Evolutionary conservation across 1,140 invertebrate genomes (phyloP).

Genomic region (Ectropis grisescens): DNA sequence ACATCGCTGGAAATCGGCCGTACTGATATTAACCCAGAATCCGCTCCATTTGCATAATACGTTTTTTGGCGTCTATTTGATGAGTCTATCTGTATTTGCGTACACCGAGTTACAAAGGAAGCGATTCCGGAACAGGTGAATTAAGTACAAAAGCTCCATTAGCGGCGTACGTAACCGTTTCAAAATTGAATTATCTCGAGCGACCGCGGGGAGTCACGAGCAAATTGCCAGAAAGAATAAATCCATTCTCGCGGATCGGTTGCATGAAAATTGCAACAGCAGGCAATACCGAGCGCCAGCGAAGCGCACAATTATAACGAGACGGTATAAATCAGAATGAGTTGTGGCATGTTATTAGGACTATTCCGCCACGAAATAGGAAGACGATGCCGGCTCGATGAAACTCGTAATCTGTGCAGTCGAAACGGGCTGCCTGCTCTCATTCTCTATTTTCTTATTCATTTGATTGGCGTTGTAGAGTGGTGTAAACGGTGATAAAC

Average conservation of each 20-base stretch:
- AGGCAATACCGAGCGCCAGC: constrained; percentile 42
- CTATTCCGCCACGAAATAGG: constrained; percentile 46
- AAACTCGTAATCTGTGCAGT: constrained; percentile 27
- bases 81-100: constrained; percentile 10
- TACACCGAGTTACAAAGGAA: constrained; percentile 13
- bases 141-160: constrained; percentile 16
- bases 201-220: constrained; percentile 36
- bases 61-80: constrained; percentile 14
- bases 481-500: no score
- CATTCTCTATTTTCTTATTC: constrained; percentile 2
- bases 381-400: constrained; percentile 41
- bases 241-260: constrained; percentile 54
- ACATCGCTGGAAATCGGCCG: constrained; percentile 40
- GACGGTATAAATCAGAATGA: constrained; percentile 62
- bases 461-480: no score
- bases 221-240: constrained; percentile 59
- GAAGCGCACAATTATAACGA: constrained; percentile 64
- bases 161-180: constrained; percentile 12
- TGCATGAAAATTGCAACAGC: constrained; percentile 63
- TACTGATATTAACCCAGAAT: constrained; percentile 28
- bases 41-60: constrained; percentile 21
- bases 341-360: constrained; percentile 63
- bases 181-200: constrained; percentile 26
- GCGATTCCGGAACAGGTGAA: constrained; percentile 8
- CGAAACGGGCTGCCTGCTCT: constrained; percentile 14